phyloP scores from a whole-genome alignment of 2,797 vertebrate genomes.

The Manis crassicaudata region DNA sequence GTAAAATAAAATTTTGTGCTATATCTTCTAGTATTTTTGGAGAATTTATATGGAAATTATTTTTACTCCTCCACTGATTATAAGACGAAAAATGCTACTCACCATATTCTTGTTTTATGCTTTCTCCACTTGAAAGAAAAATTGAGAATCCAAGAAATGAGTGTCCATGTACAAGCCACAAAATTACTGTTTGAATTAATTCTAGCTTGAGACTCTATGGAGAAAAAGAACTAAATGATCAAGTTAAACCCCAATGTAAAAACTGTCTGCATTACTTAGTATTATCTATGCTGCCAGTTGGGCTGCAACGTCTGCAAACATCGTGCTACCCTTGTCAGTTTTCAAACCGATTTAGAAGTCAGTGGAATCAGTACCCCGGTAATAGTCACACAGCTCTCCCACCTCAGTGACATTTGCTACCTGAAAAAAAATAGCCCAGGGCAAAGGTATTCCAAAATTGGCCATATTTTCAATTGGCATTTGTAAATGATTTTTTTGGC shows the following conservation, averaged over 20 bases:
- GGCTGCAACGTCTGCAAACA: conserved; percentile 8
- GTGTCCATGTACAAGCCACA: neutral
- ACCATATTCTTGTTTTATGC: conserved; percentile 32
- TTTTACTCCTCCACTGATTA: conserved; percentile 52
- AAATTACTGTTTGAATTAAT: conserved; percentile 19
- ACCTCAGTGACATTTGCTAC: neutral
- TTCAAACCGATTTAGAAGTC: conserved; percentile 45
- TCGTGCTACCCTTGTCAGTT: neutral
- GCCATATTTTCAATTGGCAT: conserved; percentile 5
- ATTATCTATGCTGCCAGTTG: conserved; percentile 11
- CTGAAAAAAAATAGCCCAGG: neutral
- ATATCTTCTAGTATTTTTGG: conserved; percentile 22
- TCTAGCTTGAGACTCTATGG: conserved; percentile 31
- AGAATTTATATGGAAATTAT: conserved; percentile 26
- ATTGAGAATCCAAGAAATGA: conserved; percentile 1
- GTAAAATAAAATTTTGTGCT: conserved; percentile 40
- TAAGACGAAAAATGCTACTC: conserved; percentile 39
- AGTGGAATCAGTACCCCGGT: neutral
- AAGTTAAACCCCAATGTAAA: neutral
- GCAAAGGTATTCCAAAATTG: neutral
- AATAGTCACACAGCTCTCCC: neutral
- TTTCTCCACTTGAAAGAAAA: conserved; percentile 42
- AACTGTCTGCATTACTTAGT: conserved; percentile 17
- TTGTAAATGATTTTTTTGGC: neutral
- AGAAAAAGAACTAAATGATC: conserved; percentile 14